These are phyloP conservation scores for Megaustenia siamemsis DNA, from an alignment of 2,888 invertebrate genomes.

Conservation along the genomic window DNA sequence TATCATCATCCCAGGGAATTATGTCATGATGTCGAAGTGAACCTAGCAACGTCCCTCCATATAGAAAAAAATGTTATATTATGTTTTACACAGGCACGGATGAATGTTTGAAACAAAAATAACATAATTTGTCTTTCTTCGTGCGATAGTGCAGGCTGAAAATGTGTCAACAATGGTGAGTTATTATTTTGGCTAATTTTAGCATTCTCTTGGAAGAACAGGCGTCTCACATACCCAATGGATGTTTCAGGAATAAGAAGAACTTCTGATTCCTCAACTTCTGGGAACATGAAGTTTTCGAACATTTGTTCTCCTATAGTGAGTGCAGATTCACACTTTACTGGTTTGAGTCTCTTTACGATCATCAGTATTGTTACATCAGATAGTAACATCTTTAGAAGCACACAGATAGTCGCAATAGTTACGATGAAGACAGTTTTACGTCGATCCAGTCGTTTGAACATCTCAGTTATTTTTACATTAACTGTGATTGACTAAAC, in stretches of 20 bases:
- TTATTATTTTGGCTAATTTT: neutral
- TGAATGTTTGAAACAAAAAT: slow-evolving; percentile 55
- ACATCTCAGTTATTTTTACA: neutral
- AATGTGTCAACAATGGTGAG: neutral
- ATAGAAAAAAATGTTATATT: slow-evolving; percentile 63
- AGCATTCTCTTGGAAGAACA: neutral
- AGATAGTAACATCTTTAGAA: neutral
- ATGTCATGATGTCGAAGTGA: slow-evolving; percentile 66
- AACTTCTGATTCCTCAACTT: slow-evolving; percentile 16
- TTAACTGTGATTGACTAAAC: too few relatives aligned
- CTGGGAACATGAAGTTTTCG: slow-evolving; percentile 29
- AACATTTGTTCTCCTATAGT: neutral
- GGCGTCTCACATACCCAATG: neutral
- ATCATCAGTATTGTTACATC: neutral
- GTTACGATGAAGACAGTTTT: neutral
- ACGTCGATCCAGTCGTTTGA: neutral
- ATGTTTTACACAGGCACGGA: slow-evolving; percentile 49
- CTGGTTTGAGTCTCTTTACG: neutral
- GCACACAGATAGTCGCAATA: neutral
- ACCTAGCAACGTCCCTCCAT: slow-evolving; percentile 65
- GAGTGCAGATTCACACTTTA: neutral
- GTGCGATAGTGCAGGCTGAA: slow-evolving; percentile 43
- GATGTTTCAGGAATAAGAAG: neutral
- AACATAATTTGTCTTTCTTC: slow-evolving; percentile 54
- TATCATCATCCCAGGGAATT: slow-evolving; percentile 71